Base-by-base conservation (phyloP, 2,888 invertebrate genomes). In the Branchellion lobata region DNA sequence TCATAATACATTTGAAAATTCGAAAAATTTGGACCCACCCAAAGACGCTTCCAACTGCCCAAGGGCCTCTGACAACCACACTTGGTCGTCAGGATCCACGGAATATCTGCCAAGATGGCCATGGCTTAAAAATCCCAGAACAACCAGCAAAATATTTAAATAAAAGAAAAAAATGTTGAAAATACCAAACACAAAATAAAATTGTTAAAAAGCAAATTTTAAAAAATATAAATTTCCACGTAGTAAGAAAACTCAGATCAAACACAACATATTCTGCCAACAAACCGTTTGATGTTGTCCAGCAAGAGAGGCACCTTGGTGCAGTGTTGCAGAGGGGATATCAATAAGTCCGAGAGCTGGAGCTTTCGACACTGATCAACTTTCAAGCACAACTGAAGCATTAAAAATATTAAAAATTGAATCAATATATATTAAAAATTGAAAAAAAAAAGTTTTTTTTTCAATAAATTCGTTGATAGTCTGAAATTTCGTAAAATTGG, bases 281-380 rank as follows among this genome's bases (percentile, higher is more conserved):
- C n/a, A 14, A 29, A 87, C 81, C 88, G 88, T 82, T 90, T 88
- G 78, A 91, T 90, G 84, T 91, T 90, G 82, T 89, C 88, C 31
- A 91, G 87, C 47, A 91, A 88, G 21, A 91, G 87, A 31, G 91
- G 91, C 21, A 91, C 88, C 83, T 91, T 89, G 85, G 91, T 91
- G 82, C 91, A 90, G 85, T 91, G 90, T 84, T 91, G 91, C 83
- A 91, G 90, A 24, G 91, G 91, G 0, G 91, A 89, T 65, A 91
- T 90, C 77, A 91, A 86, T 21, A 91, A 87, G 84, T 91, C 91
- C 27, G 90, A 90, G 80, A 91, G 85, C 84, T 90, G 90, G 21
- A 91, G 87, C 80, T 91, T 89, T 84, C 90, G 90, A 85, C 91
- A 91, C 18, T 91, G 86, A 8, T 88, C 86, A 84, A 91, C 91